A percentile compares a stretch with the other conserved stretches of the same genome.
Evolutionary conservation across 2,888 invertebrate genomes (phyloP).

Genomic region (Myopa tessellatipennis): DNA sequence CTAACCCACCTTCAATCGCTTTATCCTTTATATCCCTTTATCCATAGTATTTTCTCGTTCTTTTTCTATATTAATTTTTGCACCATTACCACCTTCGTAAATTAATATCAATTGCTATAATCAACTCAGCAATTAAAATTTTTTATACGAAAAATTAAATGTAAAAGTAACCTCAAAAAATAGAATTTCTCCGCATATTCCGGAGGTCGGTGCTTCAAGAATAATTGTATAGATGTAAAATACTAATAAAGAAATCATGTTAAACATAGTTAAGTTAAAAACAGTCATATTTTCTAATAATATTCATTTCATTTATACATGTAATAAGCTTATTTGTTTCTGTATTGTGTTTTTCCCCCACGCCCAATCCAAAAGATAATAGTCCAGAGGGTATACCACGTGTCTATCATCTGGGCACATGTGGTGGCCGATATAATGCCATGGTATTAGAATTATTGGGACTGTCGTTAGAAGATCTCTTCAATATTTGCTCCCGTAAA

Average conservation of each 20-base stretch:
- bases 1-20: not conserved
- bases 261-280: constrained; percentile 5
- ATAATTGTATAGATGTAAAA: constrained; percentile 5
- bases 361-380: constrained; percentile 55
- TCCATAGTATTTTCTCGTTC: constrained; percentile 14
- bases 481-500: constrained; percentile 98
- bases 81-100: constrained; percentile 64
- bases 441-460: constrained; percentile 99
- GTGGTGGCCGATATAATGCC: constrained; percentile 98
- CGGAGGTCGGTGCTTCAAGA: constrained; percentile 63
- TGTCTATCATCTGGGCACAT: constrained; percentile 99
- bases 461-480: constrained; percentile 98
- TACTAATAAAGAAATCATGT: not conserved
- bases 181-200: constrained; percentile 68
- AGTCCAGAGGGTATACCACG: constrained; percentile 94
- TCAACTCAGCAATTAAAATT: not conserved
- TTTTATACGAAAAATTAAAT: not conserved
- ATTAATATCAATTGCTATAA: constrained; percentile 24
- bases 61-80: constrained; percentile 51
- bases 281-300: not conserved
- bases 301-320: constrained; percentile 14
- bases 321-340: constrained; percentile 28
- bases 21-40: not conserved
- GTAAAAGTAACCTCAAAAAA: constrained; percentile 44
- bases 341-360: constrained; percentile 31